Base-by-base conservation (phyloP, 37 sponge, comb jelly and placozoan genomes). In the Eunapius fragilis region DNA sequence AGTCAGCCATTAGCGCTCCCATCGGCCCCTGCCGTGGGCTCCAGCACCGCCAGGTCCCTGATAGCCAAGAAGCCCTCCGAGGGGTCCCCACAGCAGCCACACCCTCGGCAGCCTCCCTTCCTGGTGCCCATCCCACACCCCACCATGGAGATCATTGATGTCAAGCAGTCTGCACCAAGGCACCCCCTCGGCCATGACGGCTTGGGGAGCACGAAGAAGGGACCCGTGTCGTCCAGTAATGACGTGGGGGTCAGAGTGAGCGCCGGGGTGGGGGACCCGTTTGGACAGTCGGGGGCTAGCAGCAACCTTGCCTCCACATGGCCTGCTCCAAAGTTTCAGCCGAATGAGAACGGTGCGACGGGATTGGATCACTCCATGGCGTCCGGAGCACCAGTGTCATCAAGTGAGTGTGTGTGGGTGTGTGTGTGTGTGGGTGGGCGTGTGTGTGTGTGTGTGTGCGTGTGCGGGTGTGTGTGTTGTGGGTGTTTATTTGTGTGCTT, bases 361-460 rank as follows among this genome's bases (percentile, higher is more conserved):
- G 27, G 13, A 1, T 45, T 17, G 34, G 23, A 76, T 35, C 4
- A 3, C 23, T 35, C 9, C 13, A 19, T 34, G 2, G 33, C 3
- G 75, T 2, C 75, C 6, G 32, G 33, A 23, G 5, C 31, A 35
- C 35, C 33, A 3, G 37, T 25, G 7, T 35, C 76, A 35, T 68
- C 69, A 73, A 76, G 84, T 80, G 37, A 49, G 37, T 68, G 48
- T 33, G 37, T 30, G 81, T 78, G 33, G 26, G 81, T 80, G 75
- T n/a, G 5, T 19, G 68, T 87, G 67, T 72, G 47, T 87, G n/a
- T n/a, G n/a, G n/a, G n/a, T n/a, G n/a, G n/a, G 67, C 47, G 80
- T 82, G 48, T 75, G n/a, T 67, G 26, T 13, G 45, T 41, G 45
- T 68, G 47, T 75, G 23, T 0, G 3, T 77, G 41, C 38, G 70